A percentile compares a stretch with the other conserved stretches of the same genome.
Conservation (phyloP, 2,113 vertebrate genomes). For the Leptosomus discolor region DNA sequence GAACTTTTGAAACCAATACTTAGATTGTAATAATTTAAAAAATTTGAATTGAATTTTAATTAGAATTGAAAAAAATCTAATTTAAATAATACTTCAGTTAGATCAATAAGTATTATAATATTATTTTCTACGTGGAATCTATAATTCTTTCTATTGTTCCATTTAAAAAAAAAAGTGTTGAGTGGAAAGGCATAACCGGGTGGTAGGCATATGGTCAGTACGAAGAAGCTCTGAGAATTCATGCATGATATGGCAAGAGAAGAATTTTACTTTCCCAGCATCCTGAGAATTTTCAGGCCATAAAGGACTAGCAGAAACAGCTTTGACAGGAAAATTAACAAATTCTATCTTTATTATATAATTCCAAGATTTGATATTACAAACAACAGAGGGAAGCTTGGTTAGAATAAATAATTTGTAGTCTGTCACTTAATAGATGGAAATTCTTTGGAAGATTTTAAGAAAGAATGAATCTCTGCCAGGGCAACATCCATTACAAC, state of each 20-base stretch:
- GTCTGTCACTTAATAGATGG: constrained; percentile 19
- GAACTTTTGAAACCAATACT: neutral
- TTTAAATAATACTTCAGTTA: neutral
- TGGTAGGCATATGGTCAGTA: neutral
- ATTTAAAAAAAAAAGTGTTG: neutral
- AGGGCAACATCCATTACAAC: neutral
- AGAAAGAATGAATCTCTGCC: neutral
- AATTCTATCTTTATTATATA: constrained; percentile 30
- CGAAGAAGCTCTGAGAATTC: neutral
- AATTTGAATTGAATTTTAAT: neutral
- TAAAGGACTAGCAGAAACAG: constrained; percentile 33
- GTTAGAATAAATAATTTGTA: constrained; percentile 12
- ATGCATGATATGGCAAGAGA: neutral
- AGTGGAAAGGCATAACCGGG: neutral
- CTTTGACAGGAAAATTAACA: constrained; percentile 25
- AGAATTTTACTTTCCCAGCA: neutral
- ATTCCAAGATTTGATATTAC: neutral
- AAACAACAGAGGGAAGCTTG: neutral
- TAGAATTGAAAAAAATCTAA: neutral
- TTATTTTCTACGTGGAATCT: neutral
- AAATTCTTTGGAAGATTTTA: constrained; percentile 46
- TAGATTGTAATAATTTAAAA: neutral
- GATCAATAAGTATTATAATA: neutral
- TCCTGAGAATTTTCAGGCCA: neutral
- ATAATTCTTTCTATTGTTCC: neutral